Conservation (phyloP, 1,140 invertebrate genomes). For the Halyomorpha halys region DNA sequence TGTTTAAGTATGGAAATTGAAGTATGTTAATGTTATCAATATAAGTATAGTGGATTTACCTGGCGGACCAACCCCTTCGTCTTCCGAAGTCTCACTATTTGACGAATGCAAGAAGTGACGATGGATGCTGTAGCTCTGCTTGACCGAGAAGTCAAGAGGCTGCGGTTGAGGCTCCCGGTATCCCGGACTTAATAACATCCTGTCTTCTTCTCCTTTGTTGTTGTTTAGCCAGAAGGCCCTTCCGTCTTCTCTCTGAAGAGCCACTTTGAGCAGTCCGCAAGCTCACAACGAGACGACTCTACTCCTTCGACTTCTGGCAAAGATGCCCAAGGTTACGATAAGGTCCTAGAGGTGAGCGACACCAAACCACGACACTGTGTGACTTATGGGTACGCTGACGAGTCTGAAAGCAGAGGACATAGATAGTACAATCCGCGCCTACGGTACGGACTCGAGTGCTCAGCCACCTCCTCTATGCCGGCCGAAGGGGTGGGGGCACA, state of each 20-base stretch:
- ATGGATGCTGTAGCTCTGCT: conserved; percentile 26
- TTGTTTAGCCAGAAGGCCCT: conserved; percentile 30
- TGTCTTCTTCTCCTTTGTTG: conserved; percentile 29
- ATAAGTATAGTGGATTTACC: too few species aligned
- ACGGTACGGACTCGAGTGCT: conserved; percentile 10
- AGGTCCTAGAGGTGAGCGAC: too few species aligned
- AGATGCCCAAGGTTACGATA: too few species aligned
- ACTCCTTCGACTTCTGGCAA: not conserved
- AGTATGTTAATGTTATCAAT: not conserved
- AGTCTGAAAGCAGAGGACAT: too few species aligned
- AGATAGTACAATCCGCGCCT: not conserved
- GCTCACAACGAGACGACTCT: not conserved
- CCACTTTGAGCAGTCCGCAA: conserved; percentile 14
- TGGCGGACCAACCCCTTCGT: conserved; percentile 28
- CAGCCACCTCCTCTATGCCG: not conserved
- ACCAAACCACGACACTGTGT: too few species aligned
- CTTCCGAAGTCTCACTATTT: conserved; percentile 29
- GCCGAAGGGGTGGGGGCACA: not conserved
- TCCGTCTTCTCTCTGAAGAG: conserved; percentile 14
- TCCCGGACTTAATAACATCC: conserved; percentile 28
- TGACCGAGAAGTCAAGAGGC: conserved; percentile 31
- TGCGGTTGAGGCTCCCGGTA: conserved; percentile 28
- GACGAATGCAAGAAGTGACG: conserved; percentile 28
- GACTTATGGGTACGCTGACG: too few species aligned
- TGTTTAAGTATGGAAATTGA: too few species aligned